Conservation (phyloP, 2,888 invertebrate genomes). For the Cryptophagus acutangulus region DNA sequence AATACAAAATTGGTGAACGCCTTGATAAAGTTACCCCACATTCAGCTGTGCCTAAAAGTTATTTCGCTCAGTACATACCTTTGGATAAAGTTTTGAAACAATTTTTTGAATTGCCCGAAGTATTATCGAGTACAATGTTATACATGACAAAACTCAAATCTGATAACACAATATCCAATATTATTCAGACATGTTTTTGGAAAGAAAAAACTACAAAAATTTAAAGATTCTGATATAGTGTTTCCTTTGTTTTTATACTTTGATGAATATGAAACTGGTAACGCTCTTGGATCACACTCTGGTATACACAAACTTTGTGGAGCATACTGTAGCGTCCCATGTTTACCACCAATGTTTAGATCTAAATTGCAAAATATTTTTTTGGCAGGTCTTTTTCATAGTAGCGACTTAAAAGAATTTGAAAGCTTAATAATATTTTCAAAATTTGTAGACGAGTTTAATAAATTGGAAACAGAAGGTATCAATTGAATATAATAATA, state of each 20-base stretch:
- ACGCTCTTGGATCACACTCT: constrained; percentile 19
- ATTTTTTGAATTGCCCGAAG: constrained; percentile 13
- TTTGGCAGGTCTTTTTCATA: neutral
- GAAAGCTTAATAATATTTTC: neutral
- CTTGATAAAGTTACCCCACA: no score
- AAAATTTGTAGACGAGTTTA: neutral
- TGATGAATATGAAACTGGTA: constrained; percentile 23
- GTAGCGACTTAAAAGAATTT: neutral
- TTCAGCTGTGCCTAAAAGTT: no score
- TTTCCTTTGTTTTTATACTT: constrained; percentile 21
- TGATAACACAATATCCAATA: constrained; percentile 8
- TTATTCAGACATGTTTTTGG: constrained; percentile 20
- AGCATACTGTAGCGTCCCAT: constrained; percentile 12
- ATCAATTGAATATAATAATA: neutral
- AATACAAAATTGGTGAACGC: no score
- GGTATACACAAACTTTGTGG: constrained; percentile 20
- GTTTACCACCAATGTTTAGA: constrained; percentile 6
- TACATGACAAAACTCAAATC: constrained; percentile 8
- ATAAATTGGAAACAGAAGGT: neutral
- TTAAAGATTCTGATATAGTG: constrained; percentile 9
- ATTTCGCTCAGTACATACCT: constrained; percentile 11
- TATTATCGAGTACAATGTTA: constrained; percentile 4
- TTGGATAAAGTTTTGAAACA: constrained; percentile 5
- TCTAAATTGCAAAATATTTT: constrained; percentile 7
- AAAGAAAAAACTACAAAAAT: constrained; percentile 12